Percentiles rank a stretch among this genome's conserved stretches.
phyloP scores from a whole-genome alignment of 2,797 vertebrate species.

The Borostomias antarcticus region DNA sequence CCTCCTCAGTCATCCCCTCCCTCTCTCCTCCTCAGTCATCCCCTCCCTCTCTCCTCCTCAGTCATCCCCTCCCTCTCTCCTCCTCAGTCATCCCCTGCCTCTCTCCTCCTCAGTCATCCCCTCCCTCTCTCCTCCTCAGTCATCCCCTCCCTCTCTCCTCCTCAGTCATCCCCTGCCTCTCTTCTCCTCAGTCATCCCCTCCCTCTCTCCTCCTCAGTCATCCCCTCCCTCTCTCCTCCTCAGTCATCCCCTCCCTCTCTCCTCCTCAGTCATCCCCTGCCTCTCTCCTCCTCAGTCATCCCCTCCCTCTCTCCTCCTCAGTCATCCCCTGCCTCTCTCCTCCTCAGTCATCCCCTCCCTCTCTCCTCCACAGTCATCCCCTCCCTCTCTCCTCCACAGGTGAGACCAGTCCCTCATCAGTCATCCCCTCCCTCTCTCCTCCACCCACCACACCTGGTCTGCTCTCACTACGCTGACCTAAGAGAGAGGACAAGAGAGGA shows the following conservation, averaged over 20 bases:
- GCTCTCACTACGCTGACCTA: not conserved
- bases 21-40: not conserved
- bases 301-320: too few relatives aligned
- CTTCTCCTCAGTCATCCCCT: too few relatives aligned
- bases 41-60: not conserved
- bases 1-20: slow-evolving; percentile 33
- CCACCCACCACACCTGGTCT: not conserved
- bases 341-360: not conserved
- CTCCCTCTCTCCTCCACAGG: not conserved
- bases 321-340: not conserved
- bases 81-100: not conserved
- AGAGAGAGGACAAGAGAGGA: not conserved
- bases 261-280: too few relatives aligned
- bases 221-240: slow-evolving; percentile 4
- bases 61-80: too few relatives aligned
- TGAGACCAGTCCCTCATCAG: too few relatives aligned
- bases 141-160: too few relatives aligned
- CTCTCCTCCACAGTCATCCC: not conserved
- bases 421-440: not conserved
- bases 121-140: not conserved
- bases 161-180: too few relatives aligned
- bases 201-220: too few relatives aligned
- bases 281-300: too few relatives aligned
- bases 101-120: not conserved
- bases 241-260: too few relatives aligned